Base-by-base conservation (phyloP, 2,797 vertebrate genomes). In the Ceryle rudis region DNA sequence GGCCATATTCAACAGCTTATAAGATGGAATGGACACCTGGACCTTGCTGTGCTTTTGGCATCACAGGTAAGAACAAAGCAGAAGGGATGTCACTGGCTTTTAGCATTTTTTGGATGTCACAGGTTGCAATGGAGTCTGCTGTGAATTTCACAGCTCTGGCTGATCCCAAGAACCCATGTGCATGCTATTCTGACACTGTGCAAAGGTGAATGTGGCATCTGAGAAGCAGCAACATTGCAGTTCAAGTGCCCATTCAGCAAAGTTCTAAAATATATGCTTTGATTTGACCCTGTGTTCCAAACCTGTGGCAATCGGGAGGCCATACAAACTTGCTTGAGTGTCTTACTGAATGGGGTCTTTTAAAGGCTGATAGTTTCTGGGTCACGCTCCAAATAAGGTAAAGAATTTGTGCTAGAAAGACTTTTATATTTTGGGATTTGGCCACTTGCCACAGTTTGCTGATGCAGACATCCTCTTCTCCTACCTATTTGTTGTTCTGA, bases 401-500 rank as follows among this genome's bases (percentile, higher is more conserved):
- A 72, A 81, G 14, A 79, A 64, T 73, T 57, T 73, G 8, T 61
- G 31, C 29, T 33, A 73, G 41, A 52, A 86, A 57, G 11, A 79
- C 29, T n/a, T 77, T 28, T n/a, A 9, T 64, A 51, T 89, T 77
- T 93, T 49, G 35, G 17, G 26, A 77, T 67, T 58, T 85, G 71
- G 66, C 39, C 58, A 81, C 11, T 20, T 79, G 80, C 55, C n/a
- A n/a, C 25, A 28, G 35, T 71, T 89, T 82, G 64, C 73, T 74
- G 64, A 60, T 70, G 29, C 44, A 86, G 37, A 66, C 5, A 1
- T 88, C 95, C 44, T 46, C 41, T 81, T 88, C 47, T 91, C 13
- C 77, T 74, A 20, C 23, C 79, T 73, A 69, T 42, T 92, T 90
- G 42, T 93, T 84, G 64, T 55, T 84, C 55, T 77, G 41, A 58